These are phyloP conservation scores for Calyptommatus sinebrachiatus DNA, from an alignment of 2,113 vertebrate genomes.

Conservation along the genomic window DNA sequence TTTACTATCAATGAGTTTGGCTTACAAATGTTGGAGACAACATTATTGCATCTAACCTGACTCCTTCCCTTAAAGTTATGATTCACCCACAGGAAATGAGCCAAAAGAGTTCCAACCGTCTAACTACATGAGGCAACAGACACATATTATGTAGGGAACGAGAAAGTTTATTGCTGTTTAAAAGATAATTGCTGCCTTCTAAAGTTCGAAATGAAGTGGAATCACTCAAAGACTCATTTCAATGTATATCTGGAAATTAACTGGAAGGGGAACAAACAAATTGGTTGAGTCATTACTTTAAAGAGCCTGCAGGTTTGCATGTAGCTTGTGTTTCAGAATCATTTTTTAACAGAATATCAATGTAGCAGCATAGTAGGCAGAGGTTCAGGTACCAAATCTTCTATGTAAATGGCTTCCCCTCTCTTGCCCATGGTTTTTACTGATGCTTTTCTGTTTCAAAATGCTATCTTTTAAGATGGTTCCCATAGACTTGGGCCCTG, in stretches of 20 bases:
- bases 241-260: conserved; percentile 11
- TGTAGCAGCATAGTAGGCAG: not conserved
- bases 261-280: conserved; percentile 1
- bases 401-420: not conserved
- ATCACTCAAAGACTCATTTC: conserved; percentile 37
- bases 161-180: conserved; percentile 2
- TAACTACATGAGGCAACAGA: conserved; percentile 10
- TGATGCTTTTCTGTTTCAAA: too few relatives aligned
- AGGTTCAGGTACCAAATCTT: not conserved
- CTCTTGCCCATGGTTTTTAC: too few relatives aligned
- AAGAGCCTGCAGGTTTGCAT: conserved; percentile 1
- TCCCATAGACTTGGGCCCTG: too few relatives aligned
- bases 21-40: conserved; percentile 47
- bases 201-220: conserved; percentile 49
- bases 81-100: conserved; percentile 30
- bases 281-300: not conserved
- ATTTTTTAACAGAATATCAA: not conserved
- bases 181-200: conserved; percentile 64
- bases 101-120: conserved; percentile 32
- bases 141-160: conserved; percentile 19
- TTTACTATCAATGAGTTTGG: conserved; percentile 52
- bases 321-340: not conserved
- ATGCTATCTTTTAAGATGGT: too few relatives aligned
- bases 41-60: conserved; percentile 42
- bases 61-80: conserved; percentile 36